A percentile compares a stretch with the other conserved stretches of the same genome.
phyloP scores from a whole-genome alignment of 2,888 invertebrate species.

The Drosophila neoperkinsi region DNA sequence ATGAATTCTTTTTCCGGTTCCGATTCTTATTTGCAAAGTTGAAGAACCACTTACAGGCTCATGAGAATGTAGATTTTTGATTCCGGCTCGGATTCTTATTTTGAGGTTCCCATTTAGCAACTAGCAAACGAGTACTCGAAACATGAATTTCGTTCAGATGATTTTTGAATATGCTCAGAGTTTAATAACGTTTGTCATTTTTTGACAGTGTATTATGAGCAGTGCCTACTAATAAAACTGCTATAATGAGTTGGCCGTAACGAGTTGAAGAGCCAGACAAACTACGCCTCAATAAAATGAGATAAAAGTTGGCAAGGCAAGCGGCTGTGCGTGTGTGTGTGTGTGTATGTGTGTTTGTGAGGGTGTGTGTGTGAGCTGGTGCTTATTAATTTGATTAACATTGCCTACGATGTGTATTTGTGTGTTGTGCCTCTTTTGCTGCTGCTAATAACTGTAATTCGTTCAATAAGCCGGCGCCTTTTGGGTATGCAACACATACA shows the following conservation, averaged over 20 bases:
- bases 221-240: slow-evolving; percentile 74
- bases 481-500: slow-evolving; percentile 66
- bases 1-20: background rate
- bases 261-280: slow-evolving; percentile 30
- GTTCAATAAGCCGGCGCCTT: slow-evolving; percentile 40
- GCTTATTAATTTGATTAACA: background rate
- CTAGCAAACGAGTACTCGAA: background rate
- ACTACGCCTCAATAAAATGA: slow-evolving; percentile 56
- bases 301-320: slow-evolving; percentile 28
- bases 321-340: background rate
- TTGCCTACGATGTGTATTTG: slow-evolving; percentile 7
- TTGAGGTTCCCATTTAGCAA: background rate
- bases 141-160: background rate
- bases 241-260: slow-evolving; percentile 71
- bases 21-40: background rate
- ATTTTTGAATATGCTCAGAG: background rate
- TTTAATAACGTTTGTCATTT: background rate
- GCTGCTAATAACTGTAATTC: slow-evolving; percentile 35
- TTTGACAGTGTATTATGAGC: slow-evolving; percentile 3
- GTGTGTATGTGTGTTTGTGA: background rate
- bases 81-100: background rate
- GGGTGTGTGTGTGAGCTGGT: background rate
- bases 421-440: slow-evolving; percentile 10
- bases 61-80: background rate
- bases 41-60: background rate